Base-by-base conservation (phyloP, 1,140 invertebrate species). In the Antheraea mylitta region DNA sequence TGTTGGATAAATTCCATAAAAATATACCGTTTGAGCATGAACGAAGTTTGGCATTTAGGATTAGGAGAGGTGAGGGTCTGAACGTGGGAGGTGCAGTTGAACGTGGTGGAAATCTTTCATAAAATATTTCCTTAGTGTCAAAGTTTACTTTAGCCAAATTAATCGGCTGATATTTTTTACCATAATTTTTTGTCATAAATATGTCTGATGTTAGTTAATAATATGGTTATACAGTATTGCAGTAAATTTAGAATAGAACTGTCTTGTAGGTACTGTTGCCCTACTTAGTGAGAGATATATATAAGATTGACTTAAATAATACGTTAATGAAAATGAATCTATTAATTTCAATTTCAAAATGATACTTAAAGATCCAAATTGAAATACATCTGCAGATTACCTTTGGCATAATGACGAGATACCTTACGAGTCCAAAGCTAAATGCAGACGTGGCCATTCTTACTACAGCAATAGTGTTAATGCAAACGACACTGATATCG, bases 341-440 rank as follows among this genome's bases (percentile, higher is more conserved):
- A 3, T 42, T 42, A 42, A 42, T 42, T 42, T 10, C 38, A 42
- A 42, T 42, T 42, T 4, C 3, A 10, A 42, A 42, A 42, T 42
- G 38, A 42, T 53, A 2, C 13, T 5, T 53, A 16, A 16, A 13
- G 45, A 61, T 16, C 18, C 22, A 30, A 61, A 9, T 36, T 16
- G 11, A 61, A 61, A 10, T 61, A 61, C 5, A 61, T 13, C 60
- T 58, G 37, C 77, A 91, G 89, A 91, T 81, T 86, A 84, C 66
- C 73, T 91, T 22, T 91, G 87, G 87, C 87, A 90, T 73, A 76
- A 86, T 68, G 89, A 89, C 61, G 89, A 91, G 67, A 91, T 91
- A 45, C 89, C 89, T 0, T 91, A 87, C 70, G 77, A 81, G 8
- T 9, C 80, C 4, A 80, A 72, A 8, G 81, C 83, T 0, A 81